Evolutionary conservation across 1,140 invertebrate genomes (phyloP).

Genomic region (Brachionus koreanus): DNA sequence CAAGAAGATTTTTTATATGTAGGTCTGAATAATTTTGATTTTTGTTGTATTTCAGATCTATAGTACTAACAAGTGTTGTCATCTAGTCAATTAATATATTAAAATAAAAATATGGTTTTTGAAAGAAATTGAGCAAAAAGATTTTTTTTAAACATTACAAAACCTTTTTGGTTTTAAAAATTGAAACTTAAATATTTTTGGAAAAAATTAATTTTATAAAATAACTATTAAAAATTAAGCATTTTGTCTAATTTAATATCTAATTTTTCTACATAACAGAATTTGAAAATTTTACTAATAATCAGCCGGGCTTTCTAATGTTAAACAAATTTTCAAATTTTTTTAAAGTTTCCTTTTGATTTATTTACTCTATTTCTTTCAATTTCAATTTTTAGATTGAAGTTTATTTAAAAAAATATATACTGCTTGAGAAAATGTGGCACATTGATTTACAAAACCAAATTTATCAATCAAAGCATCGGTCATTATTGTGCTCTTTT

Average conservation of each 20-base stretch:
- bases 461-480: conserved; percentile 4
- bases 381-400: background rate
- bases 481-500: background rate
- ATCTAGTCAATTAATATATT: background rate
- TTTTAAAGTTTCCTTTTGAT: too few species aligned
- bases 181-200: too few species aligned
- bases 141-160: too few species aligned
- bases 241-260: too few species aligned
- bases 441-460: conserved; percentile 9
- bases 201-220: too few species aligned
- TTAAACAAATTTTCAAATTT: too few species aligned
- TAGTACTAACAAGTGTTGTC: conserved; percentile 10
- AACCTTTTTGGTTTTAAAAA: too few species aligned
- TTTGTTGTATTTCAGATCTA: conserved; percentile 25
- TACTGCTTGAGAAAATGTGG: conserved; percentile 35
- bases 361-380: too few species aligned
- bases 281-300: too few species aligned
- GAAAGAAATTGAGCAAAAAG: background rate
- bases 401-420: background rate
- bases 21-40: background rate
- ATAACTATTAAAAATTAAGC: too few species aligned
- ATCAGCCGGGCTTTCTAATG: too few species aligned
- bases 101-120: background rate
- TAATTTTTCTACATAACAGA: too few species aligned
- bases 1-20: background rate